Conservation (phyloP, 2,888 invertebrate species). For the Molorchus minor region DNA sequence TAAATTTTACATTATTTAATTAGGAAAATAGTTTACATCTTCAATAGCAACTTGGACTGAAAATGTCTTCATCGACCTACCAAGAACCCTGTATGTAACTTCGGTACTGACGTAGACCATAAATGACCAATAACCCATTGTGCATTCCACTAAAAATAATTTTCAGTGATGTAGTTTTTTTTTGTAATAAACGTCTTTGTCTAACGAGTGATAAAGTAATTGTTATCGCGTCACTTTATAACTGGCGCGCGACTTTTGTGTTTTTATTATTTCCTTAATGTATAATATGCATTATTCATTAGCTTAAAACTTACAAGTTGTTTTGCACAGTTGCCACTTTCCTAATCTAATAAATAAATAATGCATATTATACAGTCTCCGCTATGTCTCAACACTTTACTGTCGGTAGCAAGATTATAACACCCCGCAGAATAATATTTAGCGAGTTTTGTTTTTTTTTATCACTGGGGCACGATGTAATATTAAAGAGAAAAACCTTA, state of each 20-base stretch:
- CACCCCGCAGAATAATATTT: slow-evolving; percentile 7
- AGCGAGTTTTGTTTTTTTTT: not conserved
- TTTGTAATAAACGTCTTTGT: no score
- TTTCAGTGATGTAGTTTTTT: no score
- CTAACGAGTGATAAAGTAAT: no score
- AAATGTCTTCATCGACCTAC: no score
- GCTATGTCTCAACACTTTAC: slow-evolving; percentile 23
- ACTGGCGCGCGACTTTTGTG: not conserved
- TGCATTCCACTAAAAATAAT: no score
- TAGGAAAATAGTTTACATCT: no score
- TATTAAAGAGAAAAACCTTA: slow-evolving; percentile 21
- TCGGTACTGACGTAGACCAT: no score
- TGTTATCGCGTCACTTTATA: no score
- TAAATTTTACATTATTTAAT: no score
- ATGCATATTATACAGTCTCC: slow-evolving; percentile 24
- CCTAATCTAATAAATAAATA: slow-evolving; percentile 28
- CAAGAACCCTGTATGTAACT: no score
- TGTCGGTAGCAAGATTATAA: slow-evolving; percentile 13
- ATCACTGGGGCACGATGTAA: slow-evolving; percentile 4
- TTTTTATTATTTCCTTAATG: slow-evolving; percentile 20
- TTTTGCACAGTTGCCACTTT: slow-evolving; percentile 24
- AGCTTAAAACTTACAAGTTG: slow-evolving; percentile 19
- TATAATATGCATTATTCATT: slow-evolving; percentile 19
- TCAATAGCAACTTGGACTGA: no score
- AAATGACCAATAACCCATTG: no score